Evolutionary conservation across 2,888 invertebrate genomes (phyloP), one percentile per base, ranked within the genome.

Genomic region (Cloeon dipterum): DNA sequence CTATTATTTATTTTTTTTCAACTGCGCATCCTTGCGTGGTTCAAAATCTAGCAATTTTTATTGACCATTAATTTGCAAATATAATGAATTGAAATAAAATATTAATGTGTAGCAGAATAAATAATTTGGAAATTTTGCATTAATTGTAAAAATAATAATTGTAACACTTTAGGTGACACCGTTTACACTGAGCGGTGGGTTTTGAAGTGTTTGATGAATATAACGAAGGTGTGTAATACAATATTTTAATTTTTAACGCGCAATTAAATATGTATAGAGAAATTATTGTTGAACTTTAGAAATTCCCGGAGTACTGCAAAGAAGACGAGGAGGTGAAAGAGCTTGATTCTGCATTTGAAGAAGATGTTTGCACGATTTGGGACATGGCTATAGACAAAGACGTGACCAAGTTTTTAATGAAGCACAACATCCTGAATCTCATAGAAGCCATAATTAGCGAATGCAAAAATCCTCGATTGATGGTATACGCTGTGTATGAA

Each of bases 301-400:
- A 40, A 26, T 40, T 26, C 21, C 29, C 20, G 35, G 39, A 38
- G 26, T 39, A 38, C 26, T 37, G 34, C 37, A n/a, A n/a, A n/a
- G n/a, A n/a, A n/a, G 34, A 39, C 20, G 39, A 43, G 20, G 39
- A 42, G 10, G 34, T 43, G 7, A 17, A 42, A 29, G 47, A 46
- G 32, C 35, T 51, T n/a, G 47, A 47, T 14, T 41, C 41, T 4
- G 47, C 46, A 2, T 58, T 79, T 34, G 82, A 83, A 57, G 66
- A 66, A 18, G 74, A 81, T 47, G 58, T 83, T 25, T 78, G 79
- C 49, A 68, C 70, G 5, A 52, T 85, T 1, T 85, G 85, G 85
- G 82, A 85, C 46, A 83, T 82, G 79, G 75, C 82, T 1, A 63
- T 73, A 1, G 77, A 83, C 45, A 64, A 67, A 43, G 81, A 79